Percentiles rank a stretch among this genome's conserved stretches.
These are phyloP conservation scores for Geotrypetes seraphini DNA, from an alignment of 2,797 vertebrate genomes.

Conservation along the genomic window DNA sequence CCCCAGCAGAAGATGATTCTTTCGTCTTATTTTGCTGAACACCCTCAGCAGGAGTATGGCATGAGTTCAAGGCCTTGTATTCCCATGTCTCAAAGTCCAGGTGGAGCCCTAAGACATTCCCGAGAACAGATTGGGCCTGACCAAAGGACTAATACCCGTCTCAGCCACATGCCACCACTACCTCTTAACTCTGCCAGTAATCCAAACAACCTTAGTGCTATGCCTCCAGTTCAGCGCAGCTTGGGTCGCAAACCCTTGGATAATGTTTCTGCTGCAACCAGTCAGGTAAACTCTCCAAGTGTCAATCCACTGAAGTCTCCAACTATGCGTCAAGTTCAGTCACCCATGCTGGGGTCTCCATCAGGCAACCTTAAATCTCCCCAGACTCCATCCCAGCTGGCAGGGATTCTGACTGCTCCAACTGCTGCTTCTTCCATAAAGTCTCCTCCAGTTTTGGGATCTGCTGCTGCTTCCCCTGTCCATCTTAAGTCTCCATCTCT, in stretches of 20 bases:
- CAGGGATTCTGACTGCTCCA: conserved; percentile 88
- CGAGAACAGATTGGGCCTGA: conserved; percentile 84
- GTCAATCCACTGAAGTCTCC: conserved; percentile 94
- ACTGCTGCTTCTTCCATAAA: conserved; percentile 89
- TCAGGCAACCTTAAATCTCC: conserved; percentile 97
- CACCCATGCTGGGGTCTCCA: conserved; percentile 95
- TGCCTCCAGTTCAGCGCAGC: conserved; percentile 63
- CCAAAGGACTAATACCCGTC: conserved; percentile 89
- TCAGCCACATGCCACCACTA: conserved; percentile 90
- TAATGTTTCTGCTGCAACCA: conserved; percentile 71
- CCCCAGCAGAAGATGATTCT: conserved; percentile 82
- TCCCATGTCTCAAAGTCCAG: conserved; percentile 65
- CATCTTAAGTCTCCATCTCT: conserved; percentile 98
- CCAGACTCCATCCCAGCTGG: conserved; percentile 94
- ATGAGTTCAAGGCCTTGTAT: conserved; percentile 87
- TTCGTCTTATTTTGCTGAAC: conserved; percentile 64
- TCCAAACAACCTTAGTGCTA: conserved; percentile 63
- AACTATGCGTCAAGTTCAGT: conserved; percentile 93
- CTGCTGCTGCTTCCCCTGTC: conserved; percentile 95
- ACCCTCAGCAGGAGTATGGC: conserved; percentile 85
- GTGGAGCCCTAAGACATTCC: conserved; percentile 67
- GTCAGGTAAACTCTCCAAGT: conserved; percentile 88
- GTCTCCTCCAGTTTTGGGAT: conserved; percentile 93
- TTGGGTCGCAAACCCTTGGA: conserved; percentile 89
- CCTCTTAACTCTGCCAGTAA: conserved; percentile 69